Conservation (phyloP, 2,888 invertebrate species). For the Disparrhopalites patrizii region DNA sequence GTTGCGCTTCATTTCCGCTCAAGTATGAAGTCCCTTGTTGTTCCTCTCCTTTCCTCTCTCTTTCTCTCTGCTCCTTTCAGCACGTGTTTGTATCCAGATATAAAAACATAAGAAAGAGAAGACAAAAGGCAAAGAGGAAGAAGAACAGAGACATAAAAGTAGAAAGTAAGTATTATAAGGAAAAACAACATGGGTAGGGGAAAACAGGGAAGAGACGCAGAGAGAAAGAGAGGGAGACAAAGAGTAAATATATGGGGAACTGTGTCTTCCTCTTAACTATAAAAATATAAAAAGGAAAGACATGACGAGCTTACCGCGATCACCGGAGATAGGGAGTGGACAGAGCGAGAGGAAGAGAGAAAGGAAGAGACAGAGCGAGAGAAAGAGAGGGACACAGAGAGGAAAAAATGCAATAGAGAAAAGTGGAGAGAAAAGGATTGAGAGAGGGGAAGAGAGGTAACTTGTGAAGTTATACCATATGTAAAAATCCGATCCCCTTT, state of each 20-base stretch:
- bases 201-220: constrained; percentile 3
- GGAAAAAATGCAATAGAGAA: constrained; percentile 4
- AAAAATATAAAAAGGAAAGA: no score
- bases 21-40: constrained; percentile 7
- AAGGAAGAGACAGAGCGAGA: not conserved
- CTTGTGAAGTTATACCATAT: constrained; percentile 23
- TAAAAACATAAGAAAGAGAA: constrained; percentile 8
- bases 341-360: no score
- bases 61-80: not conserved
- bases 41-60: not conserved
- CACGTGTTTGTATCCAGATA: not conserved
- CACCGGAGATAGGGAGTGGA: no score
- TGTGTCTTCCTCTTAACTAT: constrained; percentile 16
- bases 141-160: not conserved
- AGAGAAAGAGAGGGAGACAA: constrained; percentile 2
- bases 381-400: not conserved
- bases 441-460: constrained; percentile 13
- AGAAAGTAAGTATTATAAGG: not conserved
- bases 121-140: not conserved
- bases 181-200: not conserved
- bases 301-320: constrained; percentile 19
- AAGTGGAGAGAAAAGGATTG: constrained; percentile 1
- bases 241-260: constrained; percentile 5
- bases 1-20: constrained; percentile 36
- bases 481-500: constrained; percentile 26